Evolutionary conservation across 2,888 invertebrate species (phyloP).

Genomic region (Callyntrura guangdongensis): DNA sequence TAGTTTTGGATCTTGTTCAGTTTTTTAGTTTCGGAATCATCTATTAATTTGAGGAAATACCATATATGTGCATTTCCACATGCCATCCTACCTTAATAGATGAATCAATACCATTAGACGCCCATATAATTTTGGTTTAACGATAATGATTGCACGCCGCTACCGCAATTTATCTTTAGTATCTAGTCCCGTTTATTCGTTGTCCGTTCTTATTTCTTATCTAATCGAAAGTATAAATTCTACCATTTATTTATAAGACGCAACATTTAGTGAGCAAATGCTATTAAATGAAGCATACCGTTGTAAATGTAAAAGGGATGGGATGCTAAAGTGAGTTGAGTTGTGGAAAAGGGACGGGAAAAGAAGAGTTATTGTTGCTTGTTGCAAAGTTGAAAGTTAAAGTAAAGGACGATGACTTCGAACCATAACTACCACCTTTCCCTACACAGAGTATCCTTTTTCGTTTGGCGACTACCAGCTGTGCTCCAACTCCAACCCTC

Average conservation of each 20-base stretch:
- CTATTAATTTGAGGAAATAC: neutral
- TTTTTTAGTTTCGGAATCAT: no score
- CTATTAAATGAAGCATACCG: constrained; percentile 68
- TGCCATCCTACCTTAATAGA: neutral
- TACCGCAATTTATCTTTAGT: constrained; percentile 1
- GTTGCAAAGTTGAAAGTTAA: constrained; percentile 57
- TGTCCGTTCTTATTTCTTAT: neutral
- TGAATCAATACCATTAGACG: constrained; percentile 23
- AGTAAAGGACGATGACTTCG: constrained; percentile 59
- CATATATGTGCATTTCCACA: neutral
- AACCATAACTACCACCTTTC: constrained; percentile 49
- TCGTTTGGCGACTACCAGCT: constrained; percentile 44
- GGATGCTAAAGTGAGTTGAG: constrained; percentile 37
- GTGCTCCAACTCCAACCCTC: constrained; percentile 3
- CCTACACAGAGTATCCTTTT: constrained; percentile 18
- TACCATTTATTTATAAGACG: neutral
- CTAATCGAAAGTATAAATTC: neutral
- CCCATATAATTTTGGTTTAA: constrained; percentile 57
- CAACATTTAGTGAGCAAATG: constrained; percentile 65
- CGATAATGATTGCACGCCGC: neutral
- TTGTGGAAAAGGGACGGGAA: constrained; percentile 14
- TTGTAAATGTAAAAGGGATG: constrained; percentile 46
- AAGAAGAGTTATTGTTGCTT: constrained; percentile 58
- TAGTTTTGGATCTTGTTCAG: no score
- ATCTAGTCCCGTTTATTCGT: neutral